Evolutionary conservation across 1,140 invertebrate genomes (phyloP), one percentile per base, ranked within the genome.

Genomic region (Zaprionus nigranus): DNA sequence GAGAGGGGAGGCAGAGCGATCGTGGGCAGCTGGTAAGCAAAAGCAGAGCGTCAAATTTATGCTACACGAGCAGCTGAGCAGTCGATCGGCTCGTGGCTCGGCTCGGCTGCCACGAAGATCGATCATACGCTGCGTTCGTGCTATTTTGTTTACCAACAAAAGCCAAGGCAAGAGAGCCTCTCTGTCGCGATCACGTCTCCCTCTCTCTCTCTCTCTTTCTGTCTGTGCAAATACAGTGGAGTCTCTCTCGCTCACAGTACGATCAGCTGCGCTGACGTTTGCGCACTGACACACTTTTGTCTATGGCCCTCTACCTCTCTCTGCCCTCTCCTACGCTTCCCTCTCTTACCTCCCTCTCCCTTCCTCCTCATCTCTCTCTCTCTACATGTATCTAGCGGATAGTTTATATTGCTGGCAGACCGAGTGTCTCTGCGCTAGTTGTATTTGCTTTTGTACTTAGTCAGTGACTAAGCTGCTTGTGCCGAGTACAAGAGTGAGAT

Each of bases 131-230:
- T 65, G 30, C 62, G 61, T 68, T 84, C 84, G 84, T 88, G 84
- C 81, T 81, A 67, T 80, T 88, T 88, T 88, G 84, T 88, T 88
- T 90, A 88, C 78, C 63, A 90, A 88, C 85, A 88, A 90, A 78
- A 65, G 64, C 66, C 38, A 60, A 62, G 15, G 36, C 62, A 51
- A 34, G 30, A 34, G 30, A 34, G 9, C 30, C 74, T 61, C 59
- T 57, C 65, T 28, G 15, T 28, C 62, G 26, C 57, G 51, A 61
- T 11, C 64, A 59, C 51, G 53, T 59, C 43, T 64, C 36, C 20
- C 28, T 7, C 28, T 30, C 28, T n/a, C 5, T 11, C n/a, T 5
- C 46, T 24, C 64, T 53, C 43, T 38, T 56, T 36, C 64, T 51
- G n/a, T n/a, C 38, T n/a, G n/a, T 62, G 24, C 68, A 2, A 12